These are phyloP conservation scores for Marmota monax DNA, from an alignment of 2,113 vertebrate genomes.

Conservation along the genomic window DNA sequence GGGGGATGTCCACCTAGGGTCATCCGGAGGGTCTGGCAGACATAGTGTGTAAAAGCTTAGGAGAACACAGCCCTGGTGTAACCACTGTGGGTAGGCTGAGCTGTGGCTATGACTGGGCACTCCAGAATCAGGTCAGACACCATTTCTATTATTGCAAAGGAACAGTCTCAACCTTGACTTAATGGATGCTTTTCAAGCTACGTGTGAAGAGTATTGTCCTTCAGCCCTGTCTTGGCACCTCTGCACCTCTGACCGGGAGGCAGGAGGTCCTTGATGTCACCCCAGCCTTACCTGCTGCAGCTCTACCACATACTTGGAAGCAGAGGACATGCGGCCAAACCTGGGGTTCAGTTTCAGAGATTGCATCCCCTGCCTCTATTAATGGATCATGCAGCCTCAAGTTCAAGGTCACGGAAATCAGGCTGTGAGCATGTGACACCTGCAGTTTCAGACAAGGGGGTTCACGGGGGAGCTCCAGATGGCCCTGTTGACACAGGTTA, in stretches of 20 bases:
- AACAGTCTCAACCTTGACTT: too few species aligned
- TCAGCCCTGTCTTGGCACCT: too few species aligned
- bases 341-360: background rate
- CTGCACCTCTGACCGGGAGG: background rate
- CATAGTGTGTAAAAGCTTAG: accelerated
- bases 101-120: background rate
- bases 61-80: background rate
- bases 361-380: background rate
- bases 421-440: accelerated
- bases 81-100: too few species aligned
- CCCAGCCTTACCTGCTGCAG: too few species aligned
- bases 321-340: accelerated
- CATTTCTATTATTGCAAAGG: background rate
- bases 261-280: background rate
- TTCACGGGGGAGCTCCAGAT: accelerated
- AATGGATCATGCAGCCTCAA: background rate
- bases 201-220: background rate
- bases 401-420: background rate
- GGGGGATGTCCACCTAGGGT: background rate
- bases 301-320: too few species aligned
- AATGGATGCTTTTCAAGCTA: too few species aligned
- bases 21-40: background rate
- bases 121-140: background rate
- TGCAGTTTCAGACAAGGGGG: accelerated
- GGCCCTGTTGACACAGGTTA: background rate